Percentiles rank a stretch among this genome's conserved stretches.
These are phyloP conservation scores for Karalla daura DNA, from an alignment of 2,797 vertebrate genomes.

Conservation along the genomic window DNA sequence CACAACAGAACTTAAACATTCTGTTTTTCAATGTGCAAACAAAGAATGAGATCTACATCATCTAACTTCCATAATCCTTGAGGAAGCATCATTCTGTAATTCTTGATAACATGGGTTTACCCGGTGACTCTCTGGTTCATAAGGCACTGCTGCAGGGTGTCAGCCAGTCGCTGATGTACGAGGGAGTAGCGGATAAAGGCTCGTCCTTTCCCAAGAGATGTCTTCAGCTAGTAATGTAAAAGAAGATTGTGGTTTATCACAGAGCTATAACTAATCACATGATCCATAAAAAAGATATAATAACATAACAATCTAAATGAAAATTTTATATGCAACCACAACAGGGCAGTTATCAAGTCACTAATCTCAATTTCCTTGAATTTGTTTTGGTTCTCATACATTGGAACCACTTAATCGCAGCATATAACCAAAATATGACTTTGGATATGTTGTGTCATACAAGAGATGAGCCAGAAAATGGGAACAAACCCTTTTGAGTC, in stretches of 20 bases:
- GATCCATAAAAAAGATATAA: not conserved
- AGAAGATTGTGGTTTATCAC: slow-evolving; percentile 19
- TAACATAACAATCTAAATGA: not conserved
- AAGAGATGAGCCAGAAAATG: not conserved
- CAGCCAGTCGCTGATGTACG: slow-evolving; percentile 94
- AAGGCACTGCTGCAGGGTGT: slow-evolving; percentile 96
- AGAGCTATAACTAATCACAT: too few species aligned
- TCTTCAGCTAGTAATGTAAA: slow-evolving; percentile 86
- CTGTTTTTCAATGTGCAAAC: not conserved
- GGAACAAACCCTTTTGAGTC: not conserved
- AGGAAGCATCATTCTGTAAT: not conserved
- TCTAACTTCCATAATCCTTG: not conserved
- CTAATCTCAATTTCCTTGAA: too few species aligned
- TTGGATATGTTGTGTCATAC: not conserved
- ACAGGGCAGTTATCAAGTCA: too few species aligned
- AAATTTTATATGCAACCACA: not conserved
- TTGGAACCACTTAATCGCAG: not conserved
- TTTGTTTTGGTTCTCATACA: not conserved
- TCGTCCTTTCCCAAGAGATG: slow-evolving; percentile 93
- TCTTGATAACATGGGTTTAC: slow-evolving; percentile 69
- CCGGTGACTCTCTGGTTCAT: slow-evolving; percentile 95
- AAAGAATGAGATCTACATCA: too few species aligned
- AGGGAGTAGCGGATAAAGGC: slow-evolving; percentile 96
- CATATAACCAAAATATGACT: not conserved
- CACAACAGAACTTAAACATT: not conserved